Conservation (phyloP, 2,113 vertebrate species). For the Hemibagrus wyckioides region DNA sequence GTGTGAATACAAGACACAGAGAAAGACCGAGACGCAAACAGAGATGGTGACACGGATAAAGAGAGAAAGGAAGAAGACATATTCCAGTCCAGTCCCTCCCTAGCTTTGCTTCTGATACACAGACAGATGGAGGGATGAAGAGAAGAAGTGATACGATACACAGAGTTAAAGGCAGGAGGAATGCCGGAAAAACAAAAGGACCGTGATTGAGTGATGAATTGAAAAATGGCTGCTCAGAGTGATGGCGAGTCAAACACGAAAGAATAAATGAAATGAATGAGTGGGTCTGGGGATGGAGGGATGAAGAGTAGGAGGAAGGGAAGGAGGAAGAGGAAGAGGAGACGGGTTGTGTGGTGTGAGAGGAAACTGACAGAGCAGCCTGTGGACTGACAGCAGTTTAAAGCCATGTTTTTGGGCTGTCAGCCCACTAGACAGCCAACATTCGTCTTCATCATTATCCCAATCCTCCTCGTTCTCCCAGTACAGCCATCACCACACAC, state of each 20-base stretch:
- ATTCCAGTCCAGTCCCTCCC: not conserved
- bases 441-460: slow-evolving; percentile 38
- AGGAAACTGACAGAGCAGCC: slow-evolving; percentile 15
- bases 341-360: slow-evolving; percentile 5
- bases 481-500: not conserved
- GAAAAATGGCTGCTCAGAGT: not conserved
- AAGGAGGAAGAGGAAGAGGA: slow-evolving; percentile 6
- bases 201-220: not conserved
- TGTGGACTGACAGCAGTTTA: slow-evolving; percentile 40
- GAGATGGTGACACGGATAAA: too few relatives aligned
- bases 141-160: not conserved
- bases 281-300: not conserved
- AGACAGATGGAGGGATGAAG: too few relatives aligned
- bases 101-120: not conserved
- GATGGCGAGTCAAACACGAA: not conserved
- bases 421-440: slow-evolving; percentile 32
- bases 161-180: not conserved
- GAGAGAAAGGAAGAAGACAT: not conserved
- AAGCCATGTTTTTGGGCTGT: slow-evolving; percentile 36
- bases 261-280: not conserved
- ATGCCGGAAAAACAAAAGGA: not conserved
- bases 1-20: not conserved
- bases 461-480: slow-evolving; percentile 1
- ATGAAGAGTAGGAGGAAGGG: slow-evolving; percentile 12
- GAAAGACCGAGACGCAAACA: not conserved